A percentile compares a stretch with the other conserved stretches of the same genome.
Evolutionary conservation across 2,797 vertebrate species (phyloP).

Genomic region (Leuciscus waleckii): DNA sequence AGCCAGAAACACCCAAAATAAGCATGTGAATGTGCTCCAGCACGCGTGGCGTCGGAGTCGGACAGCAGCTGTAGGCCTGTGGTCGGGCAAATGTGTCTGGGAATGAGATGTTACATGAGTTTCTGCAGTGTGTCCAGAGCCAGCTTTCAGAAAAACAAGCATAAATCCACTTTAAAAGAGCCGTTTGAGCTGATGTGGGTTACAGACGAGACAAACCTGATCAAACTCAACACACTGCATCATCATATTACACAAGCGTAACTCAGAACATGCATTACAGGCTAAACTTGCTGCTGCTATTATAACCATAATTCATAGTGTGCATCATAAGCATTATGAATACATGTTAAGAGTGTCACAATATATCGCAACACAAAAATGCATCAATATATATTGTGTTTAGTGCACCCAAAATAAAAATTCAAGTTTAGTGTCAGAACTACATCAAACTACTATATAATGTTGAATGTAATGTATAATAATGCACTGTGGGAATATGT

Average conservation of each 20-base stretch:
- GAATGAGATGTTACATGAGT: background rate
- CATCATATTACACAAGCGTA: background rate
- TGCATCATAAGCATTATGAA: background rate
- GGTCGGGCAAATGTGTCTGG: conserved; percentile 21
- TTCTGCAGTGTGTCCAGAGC: background rate
- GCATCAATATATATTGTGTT: too few species aligned
- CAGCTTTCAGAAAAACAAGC: background rate
- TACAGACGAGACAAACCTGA: background rate
- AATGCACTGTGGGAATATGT: too few species aligned
- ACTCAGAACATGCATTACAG: background rate
- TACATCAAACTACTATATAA: too few species aligned
- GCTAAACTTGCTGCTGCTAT: background rate
- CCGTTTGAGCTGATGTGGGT: background rate
- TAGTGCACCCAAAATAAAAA: too few species aligned
- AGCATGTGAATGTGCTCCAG: background rate
- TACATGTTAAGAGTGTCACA: too few species aligned
- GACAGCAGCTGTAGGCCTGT: background rate
- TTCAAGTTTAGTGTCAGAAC: too few species aligned
- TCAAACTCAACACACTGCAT: background rate
- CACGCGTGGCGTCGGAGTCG: background rate
- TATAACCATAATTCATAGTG: background rate
- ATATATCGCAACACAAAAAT: too few species aligned
- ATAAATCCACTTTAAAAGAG: background rate
- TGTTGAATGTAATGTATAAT: too few species aligned
- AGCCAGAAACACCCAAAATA: background rate